Base-by-base conservation (phyloP, 2,888 invertebrate species). In the Caenorhabditis sulstoni region DNA sequence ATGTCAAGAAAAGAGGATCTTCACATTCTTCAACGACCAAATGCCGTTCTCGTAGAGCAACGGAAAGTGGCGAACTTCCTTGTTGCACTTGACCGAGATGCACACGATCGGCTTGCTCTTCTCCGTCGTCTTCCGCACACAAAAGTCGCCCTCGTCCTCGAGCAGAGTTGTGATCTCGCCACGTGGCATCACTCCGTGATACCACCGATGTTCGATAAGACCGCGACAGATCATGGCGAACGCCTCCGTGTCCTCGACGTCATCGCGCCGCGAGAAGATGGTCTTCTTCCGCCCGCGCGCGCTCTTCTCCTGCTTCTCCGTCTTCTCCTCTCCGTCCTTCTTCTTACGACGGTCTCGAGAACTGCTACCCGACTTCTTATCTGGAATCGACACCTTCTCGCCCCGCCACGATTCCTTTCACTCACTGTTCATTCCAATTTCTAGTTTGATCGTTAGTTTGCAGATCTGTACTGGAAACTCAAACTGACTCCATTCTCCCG, bases 171-270 rank as follows among this genome's bases (percentile, higher is more conserved):
- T 79, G 49, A 84, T 84, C 35, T 84, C 84, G 18, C 77, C 81
- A 35, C 84, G 73, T 44, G 84, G 84, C 84, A 84, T 84, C 50
- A 84, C 66, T 1, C 84, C 83, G 41, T 83, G 83, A 55, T 79
- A 83, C 83, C 83, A 83, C 5, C 50, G 49, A 35, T 79, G 64
- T 37, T 67, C 55, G 23, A 71, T 76, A 11, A 81, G 64, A 37
- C 50, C 50, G 11, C 62, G 58, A 14, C 66, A 67, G 16, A 78
- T 44, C n/a, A 55, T 55, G n/a, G 66, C 57, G 20, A 66, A 66
- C 7, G 66, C 66, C 14, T 66, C 66, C 2, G 44, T 44, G 14
- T 66, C 66, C 37, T 65, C 11, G 12, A 39, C 53, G 16, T 44
- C 35, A 5, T n/a, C 41, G 16, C 64, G 39, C 23, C 44, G 64